Conservation (phyloP, 2,797 vertebrate species). For the Phataginus tetradactyla region DNA sequence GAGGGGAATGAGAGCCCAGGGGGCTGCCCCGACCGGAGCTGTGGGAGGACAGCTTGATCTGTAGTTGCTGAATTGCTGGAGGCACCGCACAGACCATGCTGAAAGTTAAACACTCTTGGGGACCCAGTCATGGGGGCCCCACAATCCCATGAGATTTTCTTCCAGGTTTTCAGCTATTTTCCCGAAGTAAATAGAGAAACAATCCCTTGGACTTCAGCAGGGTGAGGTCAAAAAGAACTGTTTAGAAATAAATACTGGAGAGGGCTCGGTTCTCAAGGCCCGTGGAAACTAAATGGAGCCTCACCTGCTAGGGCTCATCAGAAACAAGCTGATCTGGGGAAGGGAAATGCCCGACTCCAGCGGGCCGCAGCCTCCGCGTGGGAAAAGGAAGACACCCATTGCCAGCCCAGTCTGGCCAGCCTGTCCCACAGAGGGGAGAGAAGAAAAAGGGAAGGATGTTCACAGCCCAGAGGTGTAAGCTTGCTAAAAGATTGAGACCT, state of each 20-base stretch:
- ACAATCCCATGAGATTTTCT: not conserved
- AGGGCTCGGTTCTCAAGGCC: too few species aligned
- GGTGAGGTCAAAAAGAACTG: too few species aligned
- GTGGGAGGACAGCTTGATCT: not conserved
- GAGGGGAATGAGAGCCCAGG: not conserved
- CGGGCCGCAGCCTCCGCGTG: not conserved
- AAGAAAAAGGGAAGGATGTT: not conserved
- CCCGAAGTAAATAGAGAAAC: not conserved
- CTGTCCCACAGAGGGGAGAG: not conserved
- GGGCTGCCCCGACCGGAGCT: too few species aligned
- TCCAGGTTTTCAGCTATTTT: not conserved
- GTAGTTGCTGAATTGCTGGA: not conserved
- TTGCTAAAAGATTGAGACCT: not conserved
- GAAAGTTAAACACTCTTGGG: not conserved
- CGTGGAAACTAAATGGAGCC: accelerated
- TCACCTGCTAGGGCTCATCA: not conserved
- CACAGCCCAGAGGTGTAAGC: not conserved
- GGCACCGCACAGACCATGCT: accelerated
- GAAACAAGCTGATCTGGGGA: too few species aligned
- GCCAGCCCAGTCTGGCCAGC: not conserved
- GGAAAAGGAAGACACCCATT: not conserved
- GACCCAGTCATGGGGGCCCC: too few species aligned
- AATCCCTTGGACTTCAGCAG: not conserved
- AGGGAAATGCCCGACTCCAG: not conserved
- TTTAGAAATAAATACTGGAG: not conserved